These are phyloP conservation scores for Lutraria rhynchaena DNA, from an alignment of 1,140 invertebrate species.

Conservation along the genomic window DNA sequence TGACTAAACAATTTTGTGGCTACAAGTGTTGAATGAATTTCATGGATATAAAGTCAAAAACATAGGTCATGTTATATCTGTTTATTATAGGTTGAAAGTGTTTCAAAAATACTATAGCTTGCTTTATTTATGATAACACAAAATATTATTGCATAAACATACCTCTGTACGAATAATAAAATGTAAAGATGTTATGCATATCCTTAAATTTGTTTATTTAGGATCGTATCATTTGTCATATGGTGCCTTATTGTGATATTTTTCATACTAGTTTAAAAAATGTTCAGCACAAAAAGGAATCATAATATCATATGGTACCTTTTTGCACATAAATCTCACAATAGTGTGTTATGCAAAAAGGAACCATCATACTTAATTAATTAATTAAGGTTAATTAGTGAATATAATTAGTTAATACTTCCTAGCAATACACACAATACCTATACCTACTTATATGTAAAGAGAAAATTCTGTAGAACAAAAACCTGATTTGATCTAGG, in stretches of 20 bases:
- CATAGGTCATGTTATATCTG: not conserved
- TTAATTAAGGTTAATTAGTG: conserved; percentile 26
- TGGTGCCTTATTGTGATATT: conserved; percentile 36
- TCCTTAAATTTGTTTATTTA: conserved; percentile 18
- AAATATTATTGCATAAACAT: conserved; percentile 2
- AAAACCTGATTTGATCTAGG: conserved; percentile 37
- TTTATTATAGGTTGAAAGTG: conserved; percentile 12
- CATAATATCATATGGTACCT: conserved; percentile 44
- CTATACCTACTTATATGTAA: conserved; percentile 28
- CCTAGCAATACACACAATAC: not conserved
- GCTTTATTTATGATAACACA: conserved; percentile 11
- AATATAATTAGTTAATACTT: not conserved
- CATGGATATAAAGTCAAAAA: not conserved
- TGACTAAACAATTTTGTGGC: conserved; percentile 17
- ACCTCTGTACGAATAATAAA: conserved; percentile 36
- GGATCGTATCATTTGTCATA: conserved; percentile 36
- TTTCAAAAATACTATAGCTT: conserved; percentile 5
- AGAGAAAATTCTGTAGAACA: not conserved
- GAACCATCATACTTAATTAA: conserved; percentile 38
- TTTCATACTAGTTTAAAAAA: not conserved
- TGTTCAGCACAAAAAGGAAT: conserved; percentile 26
- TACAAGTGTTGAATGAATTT: not conserved
- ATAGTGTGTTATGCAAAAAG: conserved; percentile 31
- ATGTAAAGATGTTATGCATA: conserved; percentile 8
- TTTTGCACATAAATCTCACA: conserved; percentile 15